Evolutionary conservation across 64 coral and sea anemone species (phyloP).

Genomic region (Porites australiensis): DNA sequence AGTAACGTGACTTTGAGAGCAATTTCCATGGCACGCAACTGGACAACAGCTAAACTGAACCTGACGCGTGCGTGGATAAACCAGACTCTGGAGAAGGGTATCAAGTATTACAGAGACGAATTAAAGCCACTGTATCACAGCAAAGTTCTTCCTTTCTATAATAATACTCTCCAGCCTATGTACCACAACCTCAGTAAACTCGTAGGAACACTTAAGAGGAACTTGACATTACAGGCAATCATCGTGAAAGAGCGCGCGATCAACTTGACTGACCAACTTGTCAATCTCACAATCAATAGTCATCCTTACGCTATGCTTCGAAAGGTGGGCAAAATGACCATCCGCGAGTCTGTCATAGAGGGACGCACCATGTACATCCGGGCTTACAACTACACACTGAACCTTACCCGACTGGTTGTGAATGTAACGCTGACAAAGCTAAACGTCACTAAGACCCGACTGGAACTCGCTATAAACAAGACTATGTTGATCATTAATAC

Average conservation of each 20-base stretch:
- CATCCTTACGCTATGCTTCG: constrained; percentile 61
- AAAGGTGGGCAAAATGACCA: constrained; percentile 67
- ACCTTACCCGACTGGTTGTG: constrained; percentile 37
- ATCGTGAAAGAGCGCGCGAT: constrained; percentile 44
- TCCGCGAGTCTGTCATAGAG: constrained; percentile 71
- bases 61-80: constrained; percentile 69
- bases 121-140: constrained; percentile 74
- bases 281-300: constrained; percentile 65
- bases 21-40: constrained; percentile 59
- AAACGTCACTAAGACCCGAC: constrained; percentile 40
- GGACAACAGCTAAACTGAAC: constrained; percentile 28
- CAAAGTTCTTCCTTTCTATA: constrained; percentile 77
- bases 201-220: constrained; percentile 28
- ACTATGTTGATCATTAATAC: constrained; percentile 38
- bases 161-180: constrained; percentile 56
- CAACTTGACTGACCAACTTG: constrained; percentile 34
- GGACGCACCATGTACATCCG: constrained; percentile 17
- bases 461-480: constrained; percentile 56
- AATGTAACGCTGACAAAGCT: constrained; percentile 55
- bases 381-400: constrained; percentile 76
- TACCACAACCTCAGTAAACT: constrained; percentile 75
- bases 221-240: constrained; percentile 25
- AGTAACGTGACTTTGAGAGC: constrained; percentile 76
- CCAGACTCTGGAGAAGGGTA: constrained; percentile 64
- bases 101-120: constrained; percentile 40